Percentiles rank a stretch among this genome's conserved stretches.
Evolutionary conservation across 2,113 vertebrate genomes (phyloP).

Genomic region (Oceanites oceanicus): DNA sequence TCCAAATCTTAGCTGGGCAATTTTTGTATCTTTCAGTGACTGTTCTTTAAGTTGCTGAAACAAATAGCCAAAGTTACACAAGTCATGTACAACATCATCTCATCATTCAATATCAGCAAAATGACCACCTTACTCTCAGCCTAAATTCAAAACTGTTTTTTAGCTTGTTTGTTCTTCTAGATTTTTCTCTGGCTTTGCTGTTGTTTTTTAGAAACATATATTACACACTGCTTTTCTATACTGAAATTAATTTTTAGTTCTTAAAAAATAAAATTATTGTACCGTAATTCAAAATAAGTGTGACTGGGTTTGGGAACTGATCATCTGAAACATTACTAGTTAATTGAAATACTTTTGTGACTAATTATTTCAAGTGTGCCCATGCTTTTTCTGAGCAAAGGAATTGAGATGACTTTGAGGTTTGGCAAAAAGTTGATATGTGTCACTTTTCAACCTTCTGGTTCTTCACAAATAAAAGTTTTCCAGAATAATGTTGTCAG

Average conservation of each 20-base stretch:
- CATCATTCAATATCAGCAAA: not conserved
- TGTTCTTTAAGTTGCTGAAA: not conserved
- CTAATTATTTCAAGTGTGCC: not conserved
- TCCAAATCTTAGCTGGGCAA: not conserved
- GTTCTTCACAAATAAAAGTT: not conserved
- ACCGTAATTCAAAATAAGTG: not conserved
- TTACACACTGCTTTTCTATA: not conserved
- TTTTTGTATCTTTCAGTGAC: not conserved
- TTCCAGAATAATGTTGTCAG: not conserved
- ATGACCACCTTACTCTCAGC: not conserved
- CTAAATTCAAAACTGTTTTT: not conserved
- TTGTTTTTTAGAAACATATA: not conserved
- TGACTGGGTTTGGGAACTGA: not conserved
- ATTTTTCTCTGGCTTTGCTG: not conserved
- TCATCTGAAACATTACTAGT: not conserved
- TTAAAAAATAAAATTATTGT: not conserved
- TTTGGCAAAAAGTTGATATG: not conserved
- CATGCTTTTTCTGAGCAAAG: not conserved
- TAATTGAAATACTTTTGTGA: not conserved
- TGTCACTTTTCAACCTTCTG: not conserved
- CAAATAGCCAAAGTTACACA: not conserved
- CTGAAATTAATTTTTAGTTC: not conserved
- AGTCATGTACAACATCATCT: not conserved
- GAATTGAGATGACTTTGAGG: not conserved
- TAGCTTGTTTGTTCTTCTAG: not conserved